phyloP scores from a whole-genome alignment of 2,888 invertebrate genomes.

The Metallyticus violacea region DNA sequence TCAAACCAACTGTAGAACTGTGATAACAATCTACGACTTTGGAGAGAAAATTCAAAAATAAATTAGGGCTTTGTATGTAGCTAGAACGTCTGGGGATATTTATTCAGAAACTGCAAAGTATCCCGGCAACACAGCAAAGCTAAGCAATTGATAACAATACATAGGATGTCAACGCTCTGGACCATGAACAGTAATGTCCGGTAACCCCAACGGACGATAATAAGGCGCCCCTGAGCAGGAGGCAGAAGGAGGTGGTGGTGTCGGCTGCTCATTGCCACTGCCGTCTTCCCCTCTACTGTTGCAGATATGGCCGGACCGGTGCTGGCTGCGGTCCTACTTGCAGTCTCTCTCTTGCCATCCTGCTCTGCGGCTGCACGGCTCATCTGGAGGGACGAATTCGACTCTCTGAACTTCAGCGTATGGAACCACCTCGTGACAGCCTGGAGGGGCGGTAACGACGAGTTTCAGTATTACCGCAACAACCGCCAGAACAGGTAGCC shows the following conservation, averaged over 20 bases:
- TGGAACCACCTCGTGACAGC: constrained; percentile 37
- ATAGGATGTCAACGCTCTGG: too few species aligned
- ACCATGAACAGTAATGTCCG: too few species aligned
- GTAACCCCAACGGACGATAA: too few species aligned
- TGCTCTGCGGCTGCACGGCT: constrained; percentile 18
- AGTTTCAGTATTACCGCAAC: constrained; percentile 38
- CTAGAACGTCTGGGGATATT: too few species aligned
- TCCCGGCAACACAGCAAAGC: too few species aligned
- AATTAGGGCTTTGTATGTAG: too few species aligned
- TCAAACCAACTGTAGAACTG: too few species aligned
- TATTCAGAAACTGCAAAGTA: too few species aligned
- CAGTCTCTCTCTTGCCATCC: neutral
- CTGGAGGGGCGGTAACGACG: constrained; percentile 36
- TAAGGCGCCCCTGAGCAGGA: neutral
- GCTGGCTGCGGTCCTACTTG: neutral
- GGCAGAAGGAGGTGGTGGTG: neutral
- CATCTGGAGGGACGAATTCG: constrained; percentile 36
- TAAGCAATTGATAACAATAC: too few species aligned
- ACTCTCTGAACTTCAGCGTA: constrained; percentile 30
- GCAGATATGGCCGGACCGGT: constrained; percentile 10
- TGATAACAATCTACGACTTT: too few species aligned
- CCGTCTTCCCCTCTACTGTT: neutral
- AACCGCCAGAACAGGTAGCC: constrained; percentile 35
- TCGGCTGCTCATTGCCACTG: neutral
- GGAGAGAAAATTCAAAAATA: too few species aligned